phyloP scores from a whole-genome alignment of 64 coral and sea anemone genomes.

The Stichodactyla mertensii region DNA sequence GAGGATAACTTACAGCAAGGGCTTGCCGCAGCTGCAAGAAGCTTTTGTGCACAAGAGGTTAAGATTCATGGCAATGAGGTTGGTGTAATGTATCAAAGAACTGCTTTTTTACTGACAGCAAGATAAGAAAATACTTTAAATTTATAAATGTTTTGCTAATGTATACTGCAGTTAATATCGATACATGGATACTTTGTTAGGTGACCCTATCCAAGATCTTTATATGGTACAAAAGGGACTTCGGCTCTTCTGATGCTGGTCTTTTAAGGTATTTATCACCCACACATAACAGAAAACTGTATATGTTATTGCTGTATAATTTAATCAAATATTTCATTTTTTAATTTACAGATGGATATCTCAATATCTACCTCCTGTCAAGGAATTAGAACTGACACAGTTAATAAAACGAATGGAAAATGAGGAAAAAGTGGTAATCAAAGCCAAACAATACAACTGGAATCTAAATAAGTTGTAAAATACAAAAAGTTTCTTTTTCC shows the following conservation, averaged over 20 bases:
- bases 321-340: background rate
- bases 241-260: conserved; percentile 31
- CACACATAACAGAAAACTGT: background rate
- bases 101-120: background rate
- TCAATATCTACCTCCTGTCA: conserved; percentile 44
- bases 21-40: conserved; percentile 70
- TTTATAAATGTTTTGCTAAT: too few relatives aligned
- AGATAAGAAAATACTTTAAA: too few relatives aligned
- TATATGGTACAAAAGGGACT: conserved; percentile 59
- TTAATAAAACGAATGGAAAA: conserved; percentile 46
- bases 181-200: background rate
- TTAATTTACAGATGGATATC: conserved; percentile 44
- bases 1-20: conserved; percentile 68
- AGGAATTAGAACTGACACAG: conserved; percentile 36
- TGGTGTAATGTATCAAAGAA: background rate
- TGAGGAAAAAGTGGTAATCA: conserved; percentile 46
- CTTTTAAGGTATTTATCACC: conserved; percentile 28
- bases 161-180: too few relatives aligned
- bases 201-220: conserved; percentile 63
- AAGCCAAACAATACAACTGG: conserved; percentile 79
- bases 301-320: background rate
- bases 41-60: conserved; percentile 85
- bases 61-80: conserved; percentile 7
- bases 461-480: conserved; percentile 78
- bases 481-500: background rate